Base-by-base conservation (phyloP, 2,113 vertebrate genomes). In the Onychorhynchus coronatus region DNA sequence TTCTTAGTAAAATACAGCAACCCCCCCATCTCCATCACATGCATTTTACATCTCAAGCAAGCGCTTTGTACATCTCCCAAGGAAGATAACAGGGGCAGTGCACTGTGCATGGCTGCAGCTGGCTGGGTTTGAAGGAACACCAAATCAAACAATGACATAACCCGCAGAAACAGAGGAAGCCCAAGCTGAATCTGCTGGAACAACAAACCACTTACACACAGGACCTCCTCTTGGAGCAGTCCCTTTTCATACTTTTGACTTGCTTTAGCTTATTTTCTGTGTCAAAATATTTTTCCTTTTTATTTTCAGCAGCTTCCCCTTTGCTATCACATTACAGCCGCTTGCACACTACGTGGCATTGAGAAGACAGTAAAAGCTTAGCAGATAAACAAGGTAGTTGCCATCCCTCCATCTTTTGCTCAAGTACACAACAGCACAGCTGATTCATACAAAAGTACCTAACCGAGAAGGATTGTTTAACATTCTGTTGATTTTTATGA, bases 131-230 rank as follows among this genome's bases (percentile, higher is more conserved):
- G 85, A 96, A 93, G 93, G 85, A 87, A 87, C 76, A 93, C 80
- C 94, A 96, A 96, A 82, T 23, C n/a, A 94, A 97, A 97, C 82
- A 92, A 67, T 52, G 89, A 92, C 95, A 91, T 37, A 96, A 94
- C 77, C 81, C 92, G 49, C 65, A 91, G 73, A 52, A 59, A 95
- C 41, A 68, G 88, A 88, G 67, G 91, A 85, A 96, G 96, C 44
- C 77, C 85, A 87, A 86, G 75, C 59, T 58, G 71, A 46, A 94
- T 83, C 80, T 74, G 87, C 89, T 88, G 72, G 37, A 85, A 84
- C 52, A 79, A 92, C 89, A 91, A 81, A 56, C 52, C 16, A 11
- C 53, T 82, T 23, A 41, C 49, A 85, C 84, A 44, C 46, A 74
- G 52, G 33, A 59, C 58, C 53, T 82, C 71, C 44, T 88, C 87